Percentiles rank a stretch among this genome's conserved stretches.
Evolutionary conservation across 1,140 invertebrate species (phyloP).

Genomic region (Oryctes rhinoceros): DNA sequence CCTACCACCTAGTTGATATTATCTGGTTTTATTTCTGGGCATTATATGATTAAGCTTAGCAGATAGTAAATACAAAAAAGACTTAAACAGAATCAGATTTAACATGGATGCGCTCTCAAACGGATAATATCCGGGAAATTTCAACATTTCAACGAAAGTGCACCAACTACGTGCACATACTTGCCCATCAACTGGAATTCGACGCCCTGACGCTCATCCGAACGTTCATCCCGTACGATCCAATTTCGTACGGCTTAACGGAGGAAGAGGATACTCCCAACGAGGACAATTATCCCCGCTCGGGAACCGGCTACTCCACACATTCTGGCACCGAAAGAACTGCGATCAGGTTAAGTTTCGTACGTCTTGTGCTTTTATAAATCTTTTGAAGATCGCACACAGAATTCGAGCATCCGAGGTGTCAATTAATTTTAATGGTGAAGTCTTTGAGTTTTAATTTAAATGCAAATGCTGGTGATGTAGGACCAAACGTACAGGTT

Average conservation of each 20-base stretch:
- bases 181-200: background rate
- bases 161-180: background rate
- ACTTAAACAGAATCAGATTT: too few species aligned
- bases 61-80: too few species aligned
- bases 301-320: background rate
- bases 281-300: background rate
- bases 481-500: background rate
- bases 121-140: too few species aligned
- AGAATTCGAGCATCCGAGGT: background rate
- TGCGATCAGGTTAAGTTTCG: background rate
- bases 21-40: too few species aligned
- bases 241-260: background rate
- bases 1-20: too few species aligned
- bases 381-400: background rate
- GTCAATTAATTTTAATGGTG: conserved; percentile 7
- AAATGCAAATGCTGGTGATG: background rate
- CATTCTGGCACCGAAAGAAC: background rate
- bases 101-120: too few species aligned
- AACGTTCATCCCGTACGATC: conserved; percentile 8
- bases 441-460: conserved; percentile 6
- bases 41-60: too few species aligned
- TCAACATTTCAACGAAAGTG: background rate
- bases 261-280: conserved; percentile 8
- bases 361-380: background rate
- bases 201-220: background rate